Conservation (phyloP, 1,140 invertebrate genomes). For the Neelides sp. region DNA sequence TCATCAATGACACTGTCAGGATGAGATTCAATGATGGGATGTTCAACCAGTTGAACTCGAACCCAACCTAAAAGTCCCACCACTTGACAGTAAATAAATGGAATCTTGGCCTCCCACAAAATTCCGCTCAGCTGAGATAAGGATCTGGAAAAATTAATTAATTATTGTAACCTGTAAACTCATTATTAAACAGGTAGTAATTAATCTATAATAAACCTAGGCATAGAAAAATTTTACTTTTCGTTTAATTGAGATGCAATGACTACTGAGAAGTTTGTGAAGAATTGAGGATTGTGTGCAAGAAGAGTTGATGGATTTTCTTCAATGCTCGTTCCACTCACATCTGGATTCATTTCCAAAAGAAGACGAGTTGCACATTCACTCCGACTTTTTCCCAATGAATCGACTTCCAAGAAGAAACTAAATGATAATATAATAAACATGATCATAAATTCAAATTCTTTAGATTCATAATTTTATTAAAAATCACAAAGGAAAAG, state of each 20-base stretch:
- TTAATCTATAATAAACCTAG: not conserved
- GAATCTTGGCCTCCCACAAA: conserved; percentile 74
- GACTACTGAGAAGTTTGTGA: conserved; percentile 74
- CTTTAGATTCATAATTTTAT: no score
- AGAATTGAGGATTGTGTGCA: conserved; percentile 73
- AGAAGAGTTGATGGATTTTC: conserved; percentile 73
- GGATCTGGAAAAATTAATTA: conserved; percentile 40
- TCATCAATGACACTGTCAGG: conserved; percentile 82
- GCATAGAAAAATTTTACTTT: conserved; percentile 44
- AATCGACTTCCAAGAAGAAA: conserved; percentile 73
- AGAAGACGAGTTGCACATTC: conserved; percentile 66
- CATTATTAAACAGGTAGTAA: conserved; percentile 8
- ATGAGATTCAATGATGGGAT: conserved; percentile 84
- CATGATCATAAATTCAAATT: no score
- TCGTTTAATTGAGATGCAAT: conserved; percentile 73
- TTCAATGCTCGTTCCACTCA: conserved; percentile 80
- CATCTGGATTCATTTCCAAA: conserved; percentile 84
- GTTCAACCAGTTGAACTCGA: conserved; percentile 77
- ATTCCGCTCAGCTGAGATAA: conserved; percentile 60
- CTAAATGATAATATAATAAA: conserved; percentile 41
- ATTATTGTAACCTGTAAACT: conserved; percentile 20
- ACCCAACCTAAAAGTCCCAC: conserved; percentile 87
- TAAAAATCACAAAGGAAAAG: no score
- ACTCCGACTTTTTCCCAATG: conserved; percentile 67
- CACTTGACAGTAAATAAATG: conserved; percentile 71